Evolutionary conservation across 2,113 vertebrate genomes (phyloP).

Genomic region (Cervus canadensis): DNA sequence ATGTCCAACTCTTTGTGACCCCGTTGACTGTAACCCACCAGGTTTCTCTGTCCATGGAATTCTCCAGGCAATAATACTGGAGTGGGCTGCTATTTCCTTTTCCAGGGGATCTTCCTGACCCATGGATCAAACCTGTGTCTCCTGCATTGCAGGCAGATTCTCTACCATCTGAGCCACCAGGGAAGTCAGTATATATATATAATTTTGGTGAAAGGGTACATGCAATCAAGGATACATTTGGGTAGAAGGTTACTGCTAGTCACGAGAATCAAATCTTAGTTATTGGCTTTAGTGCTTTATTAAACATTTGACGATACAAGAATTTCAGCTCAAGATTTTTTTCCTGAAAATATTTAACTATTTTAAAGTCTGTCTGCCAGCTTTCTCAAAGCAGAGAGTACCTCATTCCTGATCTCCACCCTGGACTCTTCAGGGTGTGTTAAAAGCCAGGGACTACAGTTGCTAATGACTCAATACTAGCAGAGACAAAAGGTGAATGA

Average conservation of each 20-base stretch:
- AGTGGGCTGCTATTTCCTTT: not conserved
- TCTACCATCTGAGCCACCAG: not conserved
- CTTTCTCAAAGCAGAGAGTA: not conserved
- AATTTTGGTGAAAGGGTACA: not conserved
- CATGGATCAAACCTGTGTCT: not conserved
- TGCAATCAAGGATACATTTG: not conserved
- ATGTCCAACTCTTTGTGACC: not conserved
- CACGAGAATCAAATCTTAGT: not conserved
- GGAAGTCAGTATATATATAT: not conserved
- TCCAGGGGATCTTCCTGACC: not conserved
- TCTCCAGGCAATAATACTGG: not conserved
- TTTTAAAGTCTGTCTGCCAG: not conserved
- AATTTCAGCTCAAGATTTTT: not conserved
- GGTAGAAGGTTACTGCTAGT: not conserved
- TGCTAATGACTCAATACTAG: not conserved
- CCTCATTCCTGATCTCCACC: not conserved
- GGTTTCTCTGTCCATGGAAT: not conserved
- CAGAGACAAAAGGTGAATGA: not conserved
- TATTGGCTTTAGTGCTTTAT: not conserved
- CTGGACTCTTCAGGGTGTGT: not conserved
- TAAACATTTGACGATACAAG: not conserved
- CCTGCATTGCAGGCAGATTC: not conserved
- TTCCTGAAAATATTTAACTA: not conserved
- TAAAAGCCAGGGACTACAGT: not conserved
- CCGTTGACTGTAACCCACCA: not conserved